Evolutionary conservation across 2,113 vertebrate species (phyloP), one percentile per base, ranked within the genome.

Genomic region (Chauna torquata): DNA sequence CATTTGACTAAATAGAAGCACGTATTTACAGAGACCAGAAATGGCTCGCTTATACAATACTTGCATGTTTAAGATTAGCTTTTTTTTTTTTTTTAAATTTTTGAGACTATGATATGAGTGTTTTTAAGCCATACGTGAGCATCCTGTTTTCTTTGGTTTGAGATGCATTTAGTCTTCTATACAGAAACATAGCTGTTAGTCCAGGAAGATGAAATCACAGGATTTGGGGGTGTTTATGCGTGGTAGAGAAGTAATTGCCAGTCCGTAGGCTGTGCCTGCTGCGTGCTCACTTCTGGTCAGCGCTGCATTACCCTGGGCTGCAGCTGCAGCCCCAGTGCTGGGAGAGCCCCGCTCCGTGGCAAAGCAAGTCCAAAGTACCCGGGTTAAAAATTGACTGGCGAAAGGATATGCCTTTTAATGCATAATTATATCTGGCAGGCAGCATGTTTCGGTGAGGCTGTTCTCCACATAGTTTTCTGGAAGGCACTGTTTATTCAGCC

Each of bases 341-440:
- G 69, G 40, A 25, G 79, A 94, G n/a, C n/a, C n/a, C n/a, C 88
- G 76, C 84, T 86, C 78, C 25, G 40, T 87, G 65, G 24, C 54
- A 66, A 36, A 50, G 55, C 27, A 90, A 84, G 76, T 88, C 50
- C 28, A 4, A 87, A 87, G 47, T 65, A 58, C n/a, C 52, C 58
- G 44, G 25, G 59, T 94, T 97, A 90, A 92, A 95, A 98, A 87
- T 55, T 88, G 83, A 42, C 3, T 82, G 78, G 55, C 74, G 55
- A 80, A 96, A 8, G 69, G 64, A 78, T 86, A 82, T 16, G 3
- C 28, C 57, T 92, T 87, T 86, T 79, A 76, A 85, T 44, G 30
- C 0, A 0, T 57, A 24, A n/a, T 86, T 91, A 5, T 27, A 22
- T 70, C 94, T 84, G 62, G 45, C 70, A 61, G 7, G 7, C 16